Evolutionary conservation across 2,113 vertebrate species (phyloP).

Genomic region (Callaeas wilsoni): DNA sequence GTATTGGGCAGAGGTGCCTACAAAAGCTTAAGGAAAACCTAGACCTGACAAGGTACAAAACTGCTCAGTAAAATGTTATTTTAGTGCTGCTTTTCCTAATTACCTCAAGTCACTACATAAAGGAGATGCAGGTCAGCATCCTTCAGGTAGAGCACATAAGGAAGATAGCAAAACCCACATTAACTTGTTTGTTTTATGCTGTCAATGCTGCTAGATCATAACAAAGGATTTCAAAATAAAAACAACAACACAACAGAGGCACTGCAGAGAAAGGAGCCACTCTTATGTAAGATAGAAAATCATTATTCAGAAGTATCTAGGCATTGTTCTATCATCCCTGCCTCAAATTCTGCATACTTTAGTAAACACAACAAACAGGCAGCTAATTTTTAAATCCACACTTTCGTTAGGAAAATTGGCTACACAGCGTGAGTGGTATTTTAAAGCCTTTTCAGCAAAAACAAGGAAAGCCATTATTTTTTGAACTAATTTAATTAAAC

Average conservation of each 20-base stretch:
- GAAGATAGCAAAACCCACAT: background rate
- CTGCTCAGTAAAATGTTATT: background rate
- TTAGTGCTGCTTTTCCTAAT: background rate
- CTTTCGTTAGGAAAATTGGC: background rate
- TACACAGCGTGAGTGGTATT: background rate
- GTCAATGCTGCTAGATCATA: background rate
- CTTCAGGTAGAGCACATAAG: background rate
- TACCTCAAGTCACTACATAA: background rate
- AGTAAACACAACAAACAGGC: background rate
- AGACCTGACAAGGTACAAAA: background rate
- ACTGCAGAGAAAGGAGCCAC: background rate
- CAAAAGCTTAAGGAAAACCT: background rate
- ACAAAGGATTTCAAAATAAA: background rate
- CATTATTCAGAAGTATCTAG: background rate
- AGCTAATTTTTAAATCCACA: background rate
- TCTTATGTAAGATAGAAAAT: background rate
- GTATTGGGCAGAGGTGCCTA: background rate
- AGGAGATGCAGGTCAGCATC: background rate
- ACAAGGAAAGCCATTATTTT: background rate
- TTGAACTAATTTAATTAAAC: background rate
- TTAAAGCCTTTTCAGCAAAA: background rate
- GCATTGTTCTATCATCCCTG: background rate
- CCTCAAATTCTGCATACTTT: background rate
- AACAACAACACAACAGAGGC: background rate
- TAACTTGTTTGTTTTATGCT: background rate